These are phyloP conservation scores for Ostrea denselamellosa DNA, from an alignment of 1,140 invertebrate species.

Conservation along the genomic window DNA sequence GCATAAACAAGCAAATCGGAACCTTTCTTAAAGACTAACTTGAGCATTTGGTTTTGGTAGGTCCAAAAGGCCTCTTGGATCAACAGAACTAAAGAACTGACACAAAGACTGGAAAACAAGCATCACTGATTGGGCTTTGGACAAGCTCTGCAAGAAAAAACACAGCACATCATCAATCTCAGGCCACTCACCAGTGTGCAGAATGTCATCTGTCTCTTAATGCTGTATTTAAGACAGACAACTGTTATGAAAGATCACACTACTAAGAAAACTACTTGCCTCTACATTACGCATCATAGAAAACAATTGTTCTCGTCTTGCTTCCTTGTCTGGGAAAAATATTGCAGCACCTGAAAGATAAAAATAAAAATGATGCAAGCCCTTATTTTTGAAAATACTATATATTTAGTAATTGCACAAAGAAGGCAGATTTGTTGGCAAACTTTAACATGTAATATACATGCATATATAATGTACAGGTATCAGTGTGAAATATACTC, in stretches of 20 bases:
- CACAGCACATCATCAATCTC: neutral
- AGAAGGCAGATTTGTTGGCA: neutral
- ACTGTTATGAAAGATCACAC: neutral
- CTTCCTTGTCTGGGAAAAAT: slow-evolving; percentile 78
- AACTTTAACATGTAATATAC: neutral
- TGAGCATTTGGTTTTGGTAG: slow-evolving; percentile 60
- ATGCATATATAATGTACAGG: neutral
- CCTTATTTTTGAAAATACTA: neutral
- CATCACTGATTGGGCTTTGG: slow-evolving; percentile 73
- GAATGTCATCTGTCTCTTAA: too few relatives aligned
- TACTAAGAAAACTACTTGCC: slow-evolving; percentile 57
- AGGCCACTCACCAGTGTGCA: too few relatives aligned
- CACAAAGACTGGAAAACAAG: slow-evolving; percentile 78
- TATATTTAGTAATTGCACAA: neutral
- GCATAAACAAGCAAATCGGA: neutral
- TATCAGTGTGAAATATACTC: neutral
- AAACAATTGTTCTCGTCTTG: slow-evolving; percentile 75
- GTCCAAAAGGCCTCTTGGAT: slow-evolving; percentile 75
- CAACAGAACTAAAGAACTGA: slow-evolving; percentile 78
- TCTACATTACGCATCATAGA: slow-evolving; percentile 75
- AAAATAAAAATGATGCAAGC: neutral
- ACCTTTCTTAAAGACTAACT: neutral
- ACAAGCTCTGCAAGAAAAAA: slow-evolving; percentile 67
- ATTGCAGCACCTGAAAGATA: slow-evolving; percentile 73
- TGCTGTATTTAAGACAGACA: neutral